Conservation (phyloP, 2,113 vertebrate species). For the Xyrauchen texanus region DNA sequence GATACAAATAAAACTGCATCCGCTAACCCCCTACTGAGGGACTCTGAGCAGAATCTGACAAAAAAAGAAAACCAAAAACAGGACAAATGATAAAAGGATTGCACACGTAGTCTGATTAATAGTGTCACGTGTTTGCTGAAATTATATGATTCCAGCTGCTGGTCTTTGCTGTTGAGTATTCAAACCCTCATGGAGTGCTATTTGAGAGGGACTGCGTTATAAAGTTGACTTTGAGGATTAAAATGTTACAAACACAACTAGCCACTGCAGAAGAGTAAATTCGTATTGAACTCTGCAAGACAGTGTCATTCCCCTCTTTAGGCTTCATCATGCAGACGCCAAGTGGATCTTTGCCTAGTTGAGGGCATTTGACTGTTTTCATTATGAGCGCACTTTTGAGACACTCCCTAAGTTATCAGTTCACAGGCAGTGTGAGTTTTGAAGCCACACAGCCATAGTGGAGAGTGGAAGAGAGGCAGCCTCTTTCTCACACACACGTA, state of each 20-base stretch:
- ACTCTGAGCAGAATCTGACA: not conserved
- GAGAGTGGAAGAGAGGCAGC: conserved; percentile 34
- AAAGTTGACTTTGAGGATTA: not conserved
- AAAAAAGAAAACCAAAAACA: not conserved
- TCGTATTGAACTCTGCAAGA: not conserved
- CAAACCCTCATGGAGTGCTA: not conserved
- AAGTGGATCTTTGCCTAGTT: conserved; percentile 7
- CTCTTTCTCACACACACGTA: conserved; percentile 2
- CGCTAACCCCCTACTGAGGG: not conserved
- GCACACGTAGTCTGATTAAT: conserved; percentile 18
- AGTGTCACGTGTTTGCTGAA: conserved; percentile 7
- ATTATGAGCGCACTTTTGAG: conserved; percentile 52
- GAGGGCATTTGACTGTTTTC: not conserved
- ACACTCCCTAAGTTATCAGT: conserved; percentile 54
- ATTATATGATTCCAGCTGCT: conserved; percentile 18
- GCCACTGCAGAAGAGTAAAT: not conserved
- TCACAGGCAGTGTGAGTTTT: conserved; percentile 54
- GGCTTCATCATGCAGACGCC: not conserved
- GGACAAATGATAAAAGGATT: conserved; percentile 14
- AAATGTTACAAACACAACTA: not conserved
- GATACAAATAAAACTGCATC: not conserved
- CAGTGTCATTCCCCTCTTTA: conserved; percentile 15
- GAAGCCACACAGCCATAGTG: conserved; percentile 53
- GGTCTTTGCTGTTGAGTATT: conserved; percentile 24
- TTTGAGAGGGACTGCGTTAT: not conserved